phyloP scores from a whole-genome alignment of 2,888 invertebrate genomes.

The Candidula unifasciata region DNA sequence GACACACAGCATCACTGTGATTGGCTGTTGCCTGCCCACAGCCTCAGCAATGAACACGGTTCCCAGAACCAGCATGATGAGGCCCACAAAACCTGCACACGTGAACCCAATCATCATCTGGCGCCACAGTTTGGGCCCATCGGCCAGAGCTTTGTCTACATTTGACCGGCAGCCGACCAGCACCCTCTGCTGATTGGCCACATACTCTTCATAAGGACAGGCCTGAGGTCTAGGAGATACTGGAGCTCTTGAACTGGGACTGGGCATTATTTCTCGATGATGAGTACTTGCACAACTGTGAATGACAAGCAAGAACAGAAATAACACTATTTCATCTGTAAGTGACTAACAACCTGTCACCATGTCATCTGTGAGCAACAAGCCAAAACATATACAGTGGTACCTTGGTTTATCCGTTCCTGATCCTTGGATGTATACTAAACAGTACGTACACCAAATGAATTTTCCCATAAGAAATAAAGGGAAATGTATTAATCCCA shows the following conservation, averaged over 20 bases:
- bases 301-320: background rate
- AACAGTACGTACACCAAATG: no score
- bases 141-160: slow-evolving; percentile 30
- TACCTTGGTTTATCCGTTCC: no score
- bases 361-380: no score
- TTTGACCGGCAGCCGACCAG: slow-evolving; percentile 37
- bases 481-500: no score
- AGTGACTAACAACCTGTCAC: no score
- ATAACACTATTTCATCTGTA: no score
- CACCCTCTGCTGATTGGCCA: slow-evolving; percentile 55
- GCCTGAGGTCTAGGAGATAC: slow-evolving; percentile 52
- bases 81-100: slow-evolving; percentile 69
- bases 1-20: slow-evolving; percentile 74
- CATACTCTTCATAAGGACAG: slow-evolving; percentile 55
- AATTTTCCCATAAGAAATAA: no score
- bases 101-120: slow-evolving; percentile 73
- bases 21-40: slow-evolving; percentile 65
- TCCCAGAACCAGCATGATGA: slow-evolving; percentile 69
- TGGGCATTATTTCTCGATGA: slow-evolving; percentile 13
- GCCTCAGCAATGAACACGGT: slow-evolving; percentile 70
- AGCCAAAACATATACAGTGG: no score
- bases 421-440: no score
- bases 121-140: slow-evolving; percentile 64
- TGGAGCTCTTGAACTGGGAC: slow-evolving; percentile 42
- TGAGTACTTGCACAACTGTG: background rate